Base-by-base conservation (phyloP, 2,888 invertebrate species). In the Mamestra brassicae region DNA sequence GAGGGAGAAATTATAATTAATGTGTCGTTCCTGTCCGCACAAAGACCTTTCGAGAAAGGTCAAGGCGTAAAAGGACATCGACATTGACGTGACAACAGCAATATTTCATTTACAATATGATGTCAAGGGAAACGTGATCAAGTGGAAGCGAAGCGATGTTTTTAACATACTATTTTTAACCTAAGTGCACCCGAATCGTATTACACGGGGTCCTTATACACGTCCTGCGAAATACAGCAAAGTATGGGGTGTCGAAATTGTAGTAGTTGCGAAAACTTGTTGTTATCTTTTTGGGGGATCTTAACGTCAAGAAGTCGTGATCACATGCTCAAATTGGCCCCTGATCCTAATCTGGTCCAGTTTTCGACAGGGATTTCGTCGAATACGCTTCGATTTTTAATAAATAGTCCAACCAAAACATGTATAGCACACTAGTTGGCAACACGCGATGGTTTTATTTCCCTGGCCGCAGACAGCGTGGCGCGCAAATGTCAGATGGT, bases 401-500 rank as follows among this genome's bases (percentile, higher is more conserved):
- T 69, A 76, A 67, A 65, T 71, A 70, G 66, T 66, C 60, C 57
- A 61, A 8, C 7, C 26, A 36, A 47, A 47, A 64, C 78, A 68
- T 76, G 74, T 72, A 81, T 45, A 84, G 69, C 84, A 78, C 80
- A 85, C 75, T 85, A 90, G 88, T 92, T 93, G 93, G 93, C 92
- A 93, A 89, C 87, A 76, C 66, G 74, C 78, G 67, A 76, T 81
- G 79, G 78, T 87, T 88, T 89, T 90, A 89, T 88, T 89, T 89
- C 86, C 72, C 76, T 80, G 77, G 73, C 85, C 83, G 87, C 93
- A 96, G 96, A 96, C 96, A 89, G 95, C 93, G 88, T 93, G 96
- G 95, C 95, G 95, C 93, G 91, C 88, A 92, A 94, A 94, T 93
- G 91, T 92, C 94, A 93, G 93, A 92, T 88, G 85, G 78, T 73